Evolutionary conservation across 2,797 vertebrate genomes (phyloP), one percentile per base, ranked within the genome.

Genomic region (Sciurus vulgaris): DNA sequence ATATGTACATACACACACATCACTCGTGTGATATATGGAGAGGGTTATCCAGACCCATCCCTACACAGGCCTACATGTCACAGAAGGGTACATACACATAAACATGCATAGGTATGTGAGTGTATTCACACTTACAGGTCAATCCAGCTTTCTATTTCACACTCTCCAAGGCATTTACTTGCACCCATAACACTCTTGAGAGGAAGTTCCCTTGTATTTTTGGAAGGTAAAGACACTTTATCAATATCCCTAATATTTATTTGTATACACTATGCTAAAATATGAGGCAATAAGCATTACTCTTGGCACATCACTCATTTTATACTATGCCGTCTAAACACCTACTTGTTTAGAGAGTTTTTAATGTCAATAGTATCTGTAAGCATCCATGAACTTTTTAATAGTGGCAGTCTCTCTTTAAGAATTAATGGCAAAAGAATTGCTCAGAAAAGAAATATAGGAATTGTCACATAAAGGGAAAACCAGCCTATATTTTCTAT

Each of bases 341-440:
- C 6, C 18, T 65, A 54, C 70, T 72, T 84, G 14, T 63, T 92
- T 65, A 88, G 73, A 65, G 30, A 51, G 26, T n/a, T 78, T 93
- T 63, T 54, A 78, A 65, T 54, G 26, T 5, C 47, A 69, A 74
- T 61, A 86, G 22, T 78, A 67, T 73, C 22, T 67, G 2, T 38
- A 86, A 78, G 54, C 44, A 69, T 7, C 61, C 8, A 5, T 44
- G 28, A 81, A 56, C 72, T 47, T 78, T 82, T 73, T 69, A 89
- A 88, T 44, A 44, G 56, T 41, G 15, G 44, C 17, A 87, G 28
- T 59, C 2, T 56, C 44, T 65, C 78, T 89, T 92, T 69, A 65
- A 38, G 56, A 93, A 82, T 26, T 22, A 92, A 84, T 77, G 56
- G 26, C 70, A 18, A 94, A 82, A 94, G 24, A 94, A 93, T 70